Evolutionary conservation across 2,888 invertebrate genomes (phyloP).

Genomic region (Sesia bembeciformis): DNA sequence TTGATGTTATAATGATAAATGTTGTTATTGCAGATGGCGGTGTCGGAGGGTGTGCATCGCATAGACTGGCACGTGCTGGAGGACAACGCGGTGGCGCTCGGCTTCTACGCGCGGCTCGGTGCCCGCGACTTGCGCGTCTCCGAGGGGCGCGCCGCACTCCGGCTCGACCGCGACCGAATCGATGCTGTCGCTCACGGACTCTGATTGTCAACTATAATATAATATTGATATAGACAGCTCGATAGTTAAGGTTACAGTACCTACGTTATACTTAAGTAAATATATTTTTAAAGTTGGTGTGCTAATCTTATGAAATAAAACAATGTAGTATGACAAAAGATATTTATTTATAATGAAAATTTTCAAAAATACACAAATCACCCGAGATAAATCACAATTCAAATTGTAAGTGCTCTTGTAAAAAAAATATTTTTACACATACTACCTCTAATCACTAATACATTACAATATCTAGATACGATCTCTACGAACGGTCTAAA

Average conservation of each 20-base stretch:
- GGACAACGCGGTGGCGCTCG: conserved; percentile 83
- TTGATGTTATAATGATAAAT: too few relatives aligned
- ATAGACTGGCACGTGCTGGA: conserved; percentile 85
- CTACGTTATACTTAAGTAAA: too few relatives aligned
- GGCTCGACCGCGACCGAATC: conserved; percentile 39
- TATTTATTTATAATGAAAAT: conserved; percentile 36
- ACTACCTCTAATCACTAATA: conserved; percentile 21
- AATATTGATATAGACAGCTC: too few relatives aligned
- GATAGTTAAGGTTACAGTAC: too few relatives aligned
- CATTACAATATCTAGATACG: conserved; percentile 5
- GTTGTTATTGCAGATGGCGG: conserved; percentile 33
- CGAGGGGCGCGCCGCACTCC: conserved; percentile 51
- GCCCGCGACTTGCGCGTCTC: conserved; percentile 56
- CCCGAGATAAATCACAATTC: conserved; percentile 34
- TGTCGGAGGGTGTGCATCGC: conserved; percentile 68
- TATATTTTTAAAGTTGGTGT: too few relatives aligned
- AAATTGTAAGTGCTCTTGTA: conserved; percentile 30
- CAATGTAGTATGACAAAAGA: neutral
- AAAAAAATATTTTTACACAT: conserved; percentile 25
- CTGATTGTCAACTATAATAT: too few relatives aligned
- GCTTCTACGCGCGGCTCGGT: conserved; percentile 84
- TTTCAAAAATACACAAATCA: conserved; percentile 49
- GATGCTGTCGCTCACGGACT: conserved; percentile 17
- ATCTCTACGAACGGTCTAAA: conserved; percentile 18
- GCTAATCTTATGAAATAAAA: neutral